Conservation (phyloP, 2,888 invertebrate genomes). For the Pantelozetes paolii region DNA sequence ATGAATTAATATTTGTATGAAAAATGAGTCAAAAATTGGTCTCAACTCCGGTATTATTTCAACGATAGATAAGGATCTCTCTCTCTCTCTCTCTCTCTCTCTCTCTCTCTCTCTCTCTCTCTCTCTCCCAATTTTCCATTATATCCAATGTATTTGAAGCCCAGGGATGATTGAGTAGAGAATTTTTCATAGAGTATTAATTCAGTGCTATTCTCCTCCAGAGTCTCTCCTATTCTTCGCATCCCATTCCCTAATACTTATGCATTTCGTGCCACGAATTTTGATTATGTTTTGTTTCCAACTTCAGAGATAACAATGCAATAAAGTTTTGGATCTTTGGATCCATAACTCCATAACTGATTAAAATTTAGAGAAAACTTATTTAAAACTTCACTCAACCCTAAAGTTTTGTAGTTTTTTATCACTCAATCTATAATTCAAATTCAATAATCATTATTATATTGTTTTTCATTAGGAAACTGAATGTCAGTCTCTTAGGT, state of each 20-base stretch:
- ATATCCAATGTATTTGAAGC: not conserved
- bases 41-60: not conserved
- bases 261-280: slow-evolving; percentile 21
- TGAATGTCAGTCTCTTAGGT: too few species aligned
- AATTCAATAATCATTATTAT: too few species aligned
- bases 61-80: not conserved
- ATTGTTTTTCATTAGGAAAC: too few species aligned
- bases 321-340: not conserved
- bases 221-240: not conserved
- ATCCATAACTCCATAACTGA: too few species aligned
- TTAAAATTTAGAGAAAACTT: too few species aligned
- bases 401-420: too few species aligned
- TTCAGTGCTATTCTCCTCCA: not conserved
- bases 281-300: slow-evolving; percentile 11
- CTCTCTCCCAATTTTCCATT: not conserved
- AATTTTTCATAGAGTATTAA: slow-evolving; percentile 25
- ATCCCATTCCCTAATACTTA: slow-evolving; percentile 1
- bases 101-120: slow-evolving; percentile 1
- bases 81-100: slow-evolving; percentile 1
- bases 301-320: not conserved
- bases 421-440: too few species aligned
- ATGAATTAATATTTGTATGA: slow-evolving; percentile 22
- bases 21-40: slow-evolving; percentile 1
- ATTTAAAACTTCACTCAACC: not conserved
- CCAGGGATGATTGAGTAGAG: slow-evolving; percentile 9